phyloP scores from a whole-genome alignment of 2,888 invertebrate species.

The Sphinx pinastri region DNA sequence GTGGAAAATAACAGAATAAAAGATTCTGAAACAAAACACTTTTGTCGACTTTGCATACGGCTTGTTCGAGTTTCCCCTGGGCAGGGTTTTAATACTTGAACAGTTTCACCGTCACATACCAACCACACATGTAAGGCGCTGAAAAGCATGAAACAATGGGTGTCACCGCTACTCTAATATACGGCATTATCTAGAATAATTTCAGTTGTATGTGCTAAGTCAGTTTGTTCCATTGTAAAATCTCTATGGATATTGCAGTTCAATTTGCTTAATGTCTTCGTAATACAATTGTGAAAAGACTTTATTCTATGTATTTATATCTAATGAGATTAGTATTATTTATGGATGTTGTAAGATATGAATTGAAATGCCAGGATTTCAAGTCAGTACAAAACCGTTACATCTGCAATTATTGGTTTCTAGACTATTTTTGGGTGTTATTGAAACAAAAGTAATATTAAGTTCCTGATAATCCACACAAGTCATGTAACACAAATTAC shows the following conservation, averaged over 20 bases:
- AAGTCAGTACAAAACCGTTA: no score
- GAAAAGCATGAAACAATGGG: constrained; percentile 53
- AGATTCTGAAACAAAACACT: not conserved
- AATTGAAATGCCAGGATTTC: no score
- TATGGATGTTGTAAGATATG: no score
- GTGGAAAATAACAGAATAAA: not conserved
- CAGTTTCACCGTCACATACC: constrained; percentile 22
- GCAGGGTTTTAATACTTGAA: not conserved
- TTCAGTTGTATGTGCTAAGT: constrained; percentile 37
- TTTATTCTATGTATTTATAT: no score
- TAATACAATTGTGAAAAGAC: no score
- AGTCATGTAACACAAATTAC: no score
- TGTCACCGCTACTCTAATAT: constrained; percentile 53
- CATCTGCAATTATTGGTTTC: no score
- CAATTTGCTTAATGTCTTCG: not conserved
- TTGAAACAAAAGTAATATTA: no score
- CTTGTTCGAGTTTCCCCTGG: not conserved
- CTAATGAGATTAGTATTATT: no score
- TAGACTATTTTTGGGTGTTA: no score
- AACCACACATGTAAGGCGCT: constrained; percentile 28
- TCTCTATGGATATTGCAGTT: not conserved
- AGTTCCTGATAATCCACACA: no score
- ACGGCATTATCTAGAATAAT: constrained; percentile 62
- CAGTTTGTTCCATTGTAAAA: not conserved
- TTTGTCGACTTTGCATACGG: not conserved